Percentiles rank a stretch among this genome's conserved stretches.
phyloP scores from a whole-genome alignment of 2,888 invertebrate genomes.

The Aplocera efformata region DNA sequence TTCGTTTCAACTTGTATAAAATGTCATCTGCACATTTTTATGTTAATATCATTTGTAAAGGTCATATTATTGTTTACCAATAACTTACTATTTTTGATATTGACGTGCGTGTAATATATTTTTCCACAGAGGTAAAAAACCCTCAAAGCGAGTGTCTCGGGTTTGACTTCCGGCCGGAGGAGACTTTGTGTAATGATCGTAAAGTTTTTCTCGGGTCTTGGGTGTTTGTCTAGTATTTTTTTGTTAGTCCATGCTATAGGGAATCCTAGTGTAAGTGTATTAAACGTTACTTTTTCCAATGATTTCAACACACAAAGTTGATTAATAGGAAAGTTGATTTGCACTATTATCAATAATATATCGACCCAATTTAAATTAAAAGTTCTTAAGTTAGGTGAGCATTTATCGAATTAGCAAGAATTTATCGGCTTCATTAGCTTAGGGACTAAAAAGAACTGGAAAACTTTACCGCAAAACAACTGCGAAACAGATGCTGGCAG shows the following conservation, averaged over 20 bases:
- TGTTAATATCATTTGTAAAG: conserved; percentile 38
- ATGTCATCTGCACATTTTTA: conserved; percentile 42
- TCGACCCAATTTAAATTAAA: conserved; percentile 7
- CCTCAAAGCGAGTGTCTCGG: no score
- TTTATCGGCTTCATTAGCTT: conserved; percentile 7
- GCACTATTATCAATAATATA: conserved; percentile 8
- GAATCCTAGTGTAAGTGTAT: no score
- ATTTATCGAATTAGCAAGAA: conserved; percentile 12
- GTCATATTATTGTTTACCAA: conserved; percentile 37
- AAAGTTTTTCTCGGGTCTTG: no score
- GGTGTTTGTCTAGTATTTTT: no score
- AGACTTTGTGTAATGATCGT: no score
- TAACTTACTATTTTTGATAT: conserved; percentile 23
- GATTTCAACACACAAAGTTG: no score
- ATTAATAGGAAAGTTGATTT: no score
- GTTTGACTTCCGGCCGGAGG: no score
- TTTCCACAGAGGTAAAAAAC: conserved; percentile 1
- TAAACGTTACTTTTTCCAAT: no score
- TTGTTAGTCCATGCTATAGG: no score
- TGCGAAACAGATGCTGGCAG: conserved; percentile 29
- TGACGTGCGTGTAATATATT: conserved; percentile 17
- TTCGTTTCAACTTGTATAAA: conserved; percentile 20
- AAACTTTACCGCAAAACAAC: conserved; percentile 16
- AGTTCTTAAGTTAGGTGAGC: conserved; percentile 5
- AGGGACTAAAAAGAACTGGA: conserved; percentile 2